Percentiles rank a stretch among this genome's conserved stretches.
Conservation (phyloP, 2,797 vertebrate genomes). For the Arremon brunneinucha region DNA sequence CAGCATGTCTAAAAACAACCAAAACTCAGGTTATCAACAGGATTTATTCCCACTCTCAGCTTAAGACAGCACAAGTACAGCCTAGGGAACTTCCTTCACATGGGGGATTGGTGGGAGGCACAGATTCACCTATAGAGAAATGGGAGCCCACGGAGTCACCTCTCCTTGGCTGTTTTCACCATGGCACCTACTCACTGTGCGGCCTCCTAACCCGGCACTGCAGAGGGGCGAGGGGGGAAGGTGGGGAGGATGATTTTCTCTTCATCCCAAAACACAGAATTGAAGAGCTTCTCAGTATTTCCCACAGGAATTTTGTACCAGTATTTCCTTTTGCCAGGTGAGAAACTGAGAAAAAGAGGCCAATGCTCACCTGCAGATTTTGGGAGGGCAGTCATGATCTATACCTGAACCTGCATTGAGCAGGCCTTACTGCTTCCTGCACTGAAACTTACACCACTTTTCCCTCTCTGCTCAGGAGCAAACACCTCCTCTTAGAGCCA, state of each 20-base stretch:
- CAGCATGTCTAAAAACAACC: not conserved
- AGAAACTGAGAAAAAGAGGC: not conserved
- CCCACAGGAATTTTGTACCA: not conserved
- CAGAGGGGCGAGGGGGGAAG: not conserved
- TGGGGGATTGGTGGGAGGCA: fast-evolving
- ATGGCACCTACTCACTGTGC: fast-evolving
- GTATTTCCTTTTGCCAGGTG: not conserved
- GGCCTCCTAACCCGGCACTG: not conserved
- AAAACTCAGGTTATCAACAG: not conserved
- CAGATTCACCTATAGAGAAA: not conserved
- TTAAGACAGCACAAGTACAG: not conserved
- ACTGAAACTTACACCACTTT: not conserved
- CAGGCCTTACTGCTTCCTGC: not conserved
- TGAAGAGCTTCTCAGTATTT: not conserved
- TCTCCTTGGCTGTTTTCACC: not conserved
- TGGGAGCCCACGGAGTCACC: not conserved
- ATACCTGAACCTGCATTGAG: not conserved
- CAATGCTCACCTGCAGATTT: not conserved
- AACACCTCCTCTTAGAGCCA: not conserved
- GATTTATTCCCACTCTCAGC: not conserved
- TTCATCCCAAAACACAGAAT: not conserved
- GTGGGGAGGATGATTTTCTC: fast-evolving
- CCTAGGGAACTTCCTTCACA: not conserved
- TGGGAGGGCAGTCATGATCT: not conserved
- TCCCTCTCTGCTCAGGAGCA: not conserved